Evolutionary conservation across 2,797 vertebrate species (phyloP), one percentile per base, ranked within the genome.

Genomic region (Australoheros facetus): DNA sequence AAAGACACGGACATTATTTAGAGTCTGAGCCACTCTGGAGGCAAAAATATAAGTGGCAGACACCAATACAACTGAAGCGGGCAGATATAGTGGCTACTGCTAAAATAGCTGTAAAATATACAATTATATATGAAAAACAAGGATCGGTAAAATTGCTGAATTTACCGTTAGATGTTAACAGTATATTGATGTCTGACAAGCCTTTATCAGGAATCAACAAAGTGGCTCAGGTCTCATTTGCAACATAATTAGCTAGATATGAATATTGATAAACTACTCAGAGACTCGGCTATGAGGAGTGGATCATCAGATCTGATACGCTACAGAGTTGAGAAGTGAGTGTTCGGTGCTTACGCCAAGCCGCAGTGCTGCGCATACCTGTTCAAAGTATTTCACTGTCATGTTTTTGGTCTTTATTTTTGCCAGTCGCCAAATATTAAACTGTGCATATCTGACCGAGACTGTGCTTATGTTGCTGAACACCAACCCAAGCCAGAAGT

Each of bases 11-110:
- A 81, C 56, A 14, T 19, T 60, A 32, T 34, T 70, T 51, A 54
- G 70, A 69, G 78, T 58, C 32, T 75, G 72, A 87, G 78, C 56
- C 11, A 11, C 81, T 73, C 70, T 87, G 73, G 85, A 88, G 80
- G 78, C 81, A 73, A 17, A 81, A 34, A 78, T 77, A 10, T 5
- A 21, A 81, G 62, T 78, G 48, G 77, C 56, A 71, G 28, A 28
- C 11, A n/a, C 30, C 64, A 51, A 78, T 28, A 26, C 1, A 17
- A 23, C 1, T 55, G 26, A 51, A 51, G 37, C 12, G 48, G 66
- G 70, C 55, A 70, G 17, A 54, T 64, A 72, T 0, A 69, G 42
- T 26, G 62, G 62, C 28, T 28, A 66, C 62, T 12, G 62, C 16
- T 48, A 48, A 48, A 66, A 51, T 8, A 28, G 26, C 42, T 51